Base-by-base conservation (phyloP, 2,888 invertebrate genomes). In the Macrophya alboannulata region DNA sequence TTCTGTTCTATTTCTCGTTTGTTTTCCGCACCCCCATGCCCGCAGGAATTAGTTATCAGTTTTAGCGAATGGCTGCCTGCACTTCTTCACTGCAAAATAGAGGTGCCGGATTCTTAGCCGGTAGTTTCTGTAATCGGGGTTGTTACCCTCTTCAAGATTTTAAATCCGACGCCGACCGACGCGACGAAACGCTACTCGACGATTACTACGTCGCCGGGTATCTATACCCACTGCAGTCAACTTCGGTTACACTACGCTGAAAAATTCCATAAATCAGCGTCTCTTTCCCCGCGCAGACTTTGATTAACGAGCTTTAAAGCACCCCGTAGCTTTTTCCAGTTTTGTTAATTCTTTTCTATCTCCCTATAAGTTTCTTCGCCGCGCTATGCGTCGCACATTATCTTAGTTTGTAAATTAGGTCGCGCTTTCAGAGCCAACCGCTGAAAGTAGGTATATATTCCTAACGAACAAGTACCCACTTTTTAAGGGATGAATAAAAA, bases 291-390 rank as follows among this genome's bases (percentile, higher is more conserved):
- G 77, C 68, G 68, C 37, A 37, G 68, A 68, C 68, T 83, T 83
- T 68, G 83, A 83, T 83, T 83, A 83, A 83, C 83, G 83, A 83
- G 45, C 12, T 83, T 71, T 83, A 83, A 83, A 83, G 48, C 83
- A 68, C 68, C 71, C 65, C 65, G 40, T 8, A 31, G 17, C 21
- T 65, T 83, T 48, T 83, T 48, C 48, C 48, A 37, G 12, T 68
- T 68, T 48, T 15, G 8, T 48, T 48, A 31, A 48, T 71, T 31
- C 68, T 59, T 59, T 55, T 31, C 55, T 55, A 31, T 37, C 21
- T 45, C 5, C 48, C n/a, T 12, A 43, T 48, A 45, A 45, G 62
- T n/a, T 81, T 43, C 25, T 62, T 40, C 43, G 15, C 8, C 43
- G 15, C 8, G 21, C 17, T 43, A n/a, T 81, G n/a, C 15, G 21